These are phyloP conservation scores for Malacoctenus gilli DNA, from an alignment of 2,797 vertebrate species.

Conservation along the genomic window DNA sequence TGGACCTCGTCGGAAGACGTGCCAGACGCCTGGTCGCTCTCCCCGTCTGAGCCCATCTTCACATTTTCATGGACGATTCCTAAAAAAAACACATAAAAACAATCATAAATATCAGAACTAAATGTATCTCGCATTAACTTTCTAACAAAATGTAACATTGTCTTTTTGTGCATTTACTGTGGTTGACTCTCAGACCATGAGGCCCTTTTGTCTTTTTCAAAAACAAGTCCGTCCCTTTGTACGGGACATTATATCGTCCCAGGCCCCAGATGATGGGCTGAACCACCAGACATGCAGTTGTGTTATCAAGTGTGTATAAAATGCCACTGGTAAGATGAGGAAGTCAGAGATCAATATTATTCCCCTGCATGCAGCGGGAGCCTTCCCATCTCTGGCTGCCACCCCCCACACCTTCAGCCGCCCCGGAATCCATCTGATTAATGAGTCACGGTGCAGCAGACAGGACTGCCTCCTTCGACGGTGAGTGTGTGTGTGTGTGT, in stretches of 20 bases:
- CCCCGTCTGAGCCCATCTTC: slow-evolving; percentile 86
- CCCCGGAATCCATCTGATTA: slow-evolving; percentile 66
- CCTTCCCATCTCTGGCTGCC: slow-evolving; percentile 45
- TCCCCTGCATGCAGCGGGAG: slow-evolving; percentile 59
- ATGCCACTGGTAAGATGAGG: slow-evolving; percentile 56
- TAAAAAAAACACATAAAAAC: slow-evolving; percentile 50
- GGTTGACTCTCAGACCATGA: too few species aligned
- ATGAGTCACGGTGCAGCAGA: slow-evolving; percentile 67
- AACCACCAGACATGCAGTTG: slow-evolving; percentile 45
- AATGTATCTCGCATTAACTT: too few species aligned
- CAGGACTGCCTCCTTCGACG: slow-evolving; percentile 46
- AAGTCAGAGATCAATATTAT: slow-evolving; percentile 67
- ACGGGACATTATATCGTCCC: slow-evolving; percentile 19
- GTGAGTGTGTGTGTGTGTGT: slow-evolving; percentile 24
- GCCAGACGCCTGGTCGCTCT: slow-evolving; percentile 87
- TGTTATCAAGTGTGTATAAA: slow-evolving; percentile 52
- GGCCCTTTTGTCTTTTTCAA: slow-evolving; percentile 10
- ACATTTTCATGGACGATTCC: slow-evolving; percentile 84
- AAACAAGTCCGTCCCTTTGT: slow-evolving; percentile 22
- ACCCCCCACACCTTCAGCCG: slow-evolving; percentile 21
- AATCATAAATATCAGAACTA: neutral
- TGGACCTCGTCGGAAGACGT: slow-evolving; percentile 86
- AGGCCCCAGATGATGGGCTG: slow-evolving; percentile 36
- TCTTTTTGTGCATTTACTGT: too few species aligned
- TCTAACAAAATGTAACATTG: too few species aligned